Base-by-base conservation (phyloP, 2,888 invertebrate genomes). In the Iselma pallidipennis region DNA sequence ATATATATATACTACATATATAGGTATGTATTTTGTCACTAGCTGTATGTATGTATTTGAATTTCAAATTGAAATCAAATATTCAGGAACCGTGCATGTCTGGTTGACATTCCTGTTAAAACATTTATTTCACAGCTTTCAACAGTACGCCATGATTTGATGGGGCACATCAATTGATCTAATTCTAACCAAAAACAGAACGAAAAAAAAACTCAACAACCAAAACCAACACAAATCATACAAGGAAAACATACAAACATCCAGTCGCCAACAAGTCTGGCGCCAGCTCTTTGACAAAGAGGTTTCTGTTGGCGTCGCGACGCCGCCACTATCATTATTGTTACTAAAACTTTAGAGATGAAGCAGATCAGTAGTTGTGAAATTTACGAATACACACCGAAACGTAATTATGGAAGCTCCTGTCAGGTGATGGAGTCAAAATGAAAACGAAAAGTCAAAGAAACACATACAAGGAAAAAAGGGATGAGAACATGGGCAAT, bases 1-100 rank as follows among this genome's bases (percentile, higher is more conserved):
- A n/a, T 73, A 72, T 73, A 72, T 74, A 73, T 70, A 63, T 45
- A n/a, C n/a, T n/a, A n/a, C n/a, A n/a, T n/a, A n/a, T n/a, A n/a
- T n/a, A n/a, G n/a, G 66, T 71, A 69, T 65, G 69, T 68, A 67
- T 70, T 67, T 70, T 71, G 69, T 71, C 72, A 71, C 71, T 66
- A 69, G 70, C 67, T 67, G 67, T 61, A 69, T 67, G 10, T 21
- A 45, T 45, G 67, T 72, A 78, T 79, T 78, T 78, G 78, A 79
- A 79, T 77, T 78, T 77, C 77, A 78, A 79, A 79, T 79, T 74
- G 75, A 76, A 78, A 78, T 79, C 77, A 79, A 76, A 78, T 80
- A 80, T 79, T 79, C 79, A 75, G 74, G 74, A 66, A 72, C 65
- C 74, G 77, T 75, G 68, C 74, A 71, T 67, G 73, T 75, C 74